Base-by-base conservation (phyloP, 64 coral and sea anemone species). In the Dendrophyllia cribrosa region DNA sequence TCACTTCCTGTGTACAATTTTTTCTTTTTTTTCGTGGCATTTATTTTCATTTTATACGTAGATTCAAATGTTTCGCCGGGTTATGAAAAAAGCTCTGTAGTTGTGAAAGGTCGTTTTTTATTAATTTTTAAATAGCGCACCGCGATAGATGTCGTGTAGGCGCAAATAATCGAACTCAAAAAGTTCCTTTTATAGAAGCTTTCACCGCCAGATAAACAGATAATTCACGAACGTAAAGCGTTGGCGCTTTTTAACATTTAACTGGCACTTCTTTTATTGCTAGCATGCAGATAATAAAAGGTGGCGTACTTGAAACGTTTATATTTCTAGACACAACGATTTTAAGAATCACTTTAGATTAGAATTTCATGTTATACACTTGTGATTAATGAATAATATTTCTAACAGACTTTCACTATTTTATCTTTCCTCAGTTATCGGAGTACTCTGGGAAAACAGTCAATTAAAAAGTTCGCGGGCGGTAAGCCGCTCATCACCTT, bases 111-210 rank as follows among this genome's bases (percentile, higher is more conserved):
- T 67, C 21, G 3, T 20, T 64, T 51, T 82, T 66, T 51, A 84
- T 84, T 84, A 84, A 84, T 49, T 84, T 84, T 84, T 84, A 51
- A 84, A 80, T 25, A 15, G 8, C 1, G 3, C 6, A 22, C 43
- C 45, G 9, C 20, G 80, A 51, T 47, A 11, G 75, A 24, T 58
- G 50, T 58, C 13, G 14, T 16, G 24, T 79, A 59, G 61, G 34
- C 62, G 19, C 59, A 65, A 66, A 83, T 67, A 43, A 64, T 48
- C 24, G 79, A 49, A 79, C 51, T 79, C 20, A 68, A 67, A 84
- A 3, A 84, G 24, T 63, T 84, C 58, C 60, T 84, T 79, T 79
- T 43, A 4, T 58, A 43, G 55, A 43, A 53, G 77, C 12, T 79
- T 77, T 77, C 17, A 77, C n/a, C 56, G 24, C 77, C 22, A 11